Base-by-base conservation (phyloP, 2,113 vertebrate species). In the Siphamia tubifer region DNA sequence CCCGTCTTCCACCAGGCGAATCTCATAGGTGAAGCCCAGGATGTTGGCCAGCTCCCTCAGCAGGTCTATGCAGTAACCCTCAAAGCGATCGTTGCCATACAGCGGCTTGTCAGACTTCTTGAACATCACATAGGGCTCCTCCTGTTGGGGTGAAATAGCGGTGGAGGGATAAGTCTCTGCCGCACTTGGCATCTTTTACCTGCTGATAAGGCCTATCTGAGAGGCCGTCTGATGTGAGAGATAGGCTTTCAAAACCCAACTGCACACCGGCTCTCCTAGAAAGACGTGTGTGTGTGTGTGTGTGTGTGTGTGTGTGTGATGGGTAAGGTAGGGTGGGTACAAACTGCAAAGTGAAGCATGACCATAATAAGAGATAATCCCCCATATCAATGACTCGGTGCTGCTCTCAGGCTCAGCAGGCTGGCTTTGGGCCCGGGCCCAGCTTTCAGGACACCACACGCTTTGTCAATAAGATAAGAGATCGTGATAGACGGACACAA, bases 31-130 rank as follows among this genome's bases (percentile, higher is more conserved):
- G 85, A 99, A 99, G 79, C 96, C 97, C 84, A 99, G 94, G 66
- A 99, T 97, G 77, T 88, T 94, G 69, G 96, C 93, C 67, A 99
- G 90, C 84, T 99, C 97, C 62, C 94, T 93, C 64, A 99, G 94
- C 55, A 99, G 94, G 87, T 99, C 98, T 62, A 99, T 96, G 81
- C 97, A 99, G 87, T 94, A 99, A 65, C 97, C 97, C 78, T 99
- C 97, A 75, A 99, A 99, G 73, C 97, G 94, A 76, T 98, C 96
- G 60, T 99, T 99, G 43, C 97, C 97, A 2, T 98, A 98, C 49
- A 99, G 93, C 4, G 97, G 97, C 75, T 98, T 98, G 88, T 98
- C 97, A 68, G 97, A 99, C 74, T 98, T 99, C 93, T 98, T 99
- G 89, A 98, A 99, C 91, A 98, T 94, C 83, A 98, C 97, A 57